Conservation (phyloP, 1,140 invertebrate genomes). For the Pseudomyrmex flavicornis region DNA sequence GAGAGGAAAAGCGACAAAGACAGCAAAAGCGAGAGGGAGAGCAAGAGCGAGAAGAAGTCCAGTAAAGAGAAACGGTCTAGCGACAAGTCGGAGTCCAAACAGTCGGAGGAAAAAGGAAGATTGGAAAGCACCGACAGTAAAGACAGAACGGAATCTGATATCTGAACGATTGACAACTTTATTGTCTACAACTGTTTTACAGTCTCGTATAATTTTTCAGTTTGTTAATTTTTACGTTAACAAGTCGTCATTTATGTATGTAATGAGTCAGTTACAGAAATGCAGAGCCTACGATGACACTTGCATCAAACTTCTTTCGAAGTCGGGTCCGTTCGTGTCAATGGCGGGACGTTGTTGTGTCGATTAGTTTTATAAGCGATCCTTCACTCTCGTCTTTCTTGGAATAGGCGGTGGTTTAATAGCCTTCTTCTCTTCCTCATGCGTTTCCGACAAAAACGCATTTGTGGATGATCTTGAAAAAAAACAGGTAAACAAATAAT, state of each 20-base stretch:
- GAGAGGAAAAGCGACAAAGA: conserved; percentile 79
- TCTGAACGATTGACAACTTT: conserved; percentile 47
- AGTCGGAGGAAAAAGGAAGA: conserved; percentile 76
- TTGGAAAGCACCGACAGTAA: conserved; percentile 81
- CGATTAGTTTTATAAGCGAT: background rate
- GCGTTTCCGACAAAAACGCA: background rate
- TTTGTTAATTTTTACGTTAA: too few species aligned
- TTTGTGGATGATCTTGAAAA: conserved; percentile 11
- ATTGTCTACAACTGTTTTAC: too few species aligned
- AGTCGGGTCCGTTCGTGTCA: background rate
- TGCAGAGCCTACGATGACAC: conserved; percentile 2
- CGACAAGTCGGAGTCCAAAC: conserved; percentile 77
- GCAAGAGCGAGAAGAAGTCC: conserved; percentile 80
- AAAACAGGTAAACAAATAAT: background rate
- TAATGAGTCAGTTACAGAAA: conserved; percentile 52
- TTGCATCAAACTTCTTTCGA: conserved; percentile 11
- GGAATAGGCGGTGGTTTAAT: conserved; percentile 30
- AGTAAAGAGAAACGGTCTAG: conserved; percentile 76
- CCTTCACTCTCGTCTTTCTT: conserved; percentile 15
- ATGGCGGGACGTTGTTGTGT: background rate
- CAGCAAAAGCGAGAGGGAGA: conserved; percentile 72
- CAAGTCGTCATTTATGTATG: conserved; percentile 38
- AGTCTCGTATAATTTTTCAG: too few species aligned
- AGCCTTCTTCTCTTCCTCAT: background rate
- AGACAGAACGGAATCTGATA: conserved; percentile 77